Evolutionary conservation across 2,888 invertebrate genomes (phyloP).

Genomic region (Miltochrista miniata): DNA sequence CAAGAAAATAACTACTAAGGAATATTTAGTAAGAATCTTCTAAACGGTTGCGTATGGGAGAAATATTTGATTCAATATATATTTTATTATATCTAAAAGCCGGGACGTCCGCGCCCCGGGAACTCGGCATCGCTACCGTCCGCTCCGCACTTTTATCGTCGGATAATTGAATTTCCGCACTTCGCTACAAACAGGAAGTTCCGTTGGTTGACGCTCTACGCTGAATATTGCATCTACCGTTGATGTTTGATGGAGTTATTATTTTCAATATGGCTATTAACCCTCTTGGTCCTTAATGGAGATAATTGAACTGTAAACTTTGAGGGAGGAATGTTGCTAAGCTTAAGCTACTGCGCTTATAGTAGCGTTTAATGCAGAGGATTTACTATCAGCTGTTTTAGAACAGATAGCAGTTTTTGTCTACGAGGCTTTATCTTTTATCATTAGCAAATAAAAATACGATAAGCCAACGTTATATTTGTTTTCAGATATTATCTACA

Average conservation of each 20-base stretch:
- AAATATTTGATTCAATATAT: constrained; percentile 12
- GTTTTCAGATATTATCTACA: no score
- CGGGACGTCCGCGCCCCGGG: constrained; percentile 29
- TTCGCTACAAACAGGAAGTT: constrained; percentile 76
- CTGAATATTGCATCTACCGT: constrained; percentile 65
- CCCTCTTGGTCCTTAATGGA: constrained; percentile 36
- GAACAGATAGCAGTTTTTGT: no score
- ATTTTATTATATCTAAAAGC: constrained; percentile 31
- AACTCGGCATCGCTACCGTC: constrained; percentile 43
- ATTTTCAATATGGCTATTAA: constrained; percentile 59
- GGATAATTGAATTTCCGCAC: constrained; percentile 79
- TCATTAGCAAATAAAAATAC: no score
- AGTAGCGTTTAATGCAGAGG: no score
- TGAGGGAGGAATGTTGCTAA: constrained; percentile 1
- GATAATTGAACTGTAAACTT: constrained; percentile 32
- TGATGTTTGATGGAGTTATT: constrained; percentile 67
- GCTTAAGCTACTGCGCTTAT: no score
- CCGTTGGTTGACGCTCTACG: constrained; percentile 55
- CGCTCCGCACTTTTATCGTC: constrained; percentile 70
- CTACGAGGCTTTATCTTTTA: no score
- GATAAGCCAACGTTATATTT: no score
- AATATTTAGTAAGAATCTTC: background rate
- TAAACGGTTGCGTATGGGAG: background rate
- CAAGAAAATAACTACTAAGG: no score
- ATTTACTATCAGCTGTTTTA: no score